These are phyloP conservation scores for Nilaparvata lugens DNA, from an alignment of 1,140 invertebrate genomes.

Conservation along the genomic window DNA sequence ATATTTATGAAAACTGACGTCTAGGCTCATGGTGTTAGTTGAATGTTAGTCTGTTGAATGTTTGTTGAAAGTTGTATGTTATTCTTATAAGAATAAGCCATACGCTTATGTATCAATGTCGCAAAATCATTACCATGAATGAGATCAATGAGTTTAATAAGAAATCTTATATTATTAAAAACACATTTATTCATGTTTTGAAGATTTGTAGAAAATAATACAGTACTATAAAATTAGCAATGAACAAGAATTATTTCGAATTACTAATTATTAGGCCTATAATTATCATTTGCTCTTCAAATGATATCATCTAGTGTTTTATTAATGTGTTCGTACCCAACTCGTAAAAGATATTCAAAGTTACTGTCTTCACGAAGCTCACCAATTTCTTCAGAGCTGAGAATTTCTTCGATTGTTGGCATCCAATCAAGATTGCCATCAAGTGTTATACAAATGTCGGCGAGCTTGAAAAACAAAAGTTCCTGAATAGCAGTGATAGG, in stretches of 20 bases:
- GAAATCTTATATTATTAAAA: too few relatives aligned
- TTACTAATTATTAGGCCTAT: neutral
- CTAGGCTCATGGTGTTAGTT: too few relatives aligned
- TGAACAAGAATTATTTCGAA: neutral
- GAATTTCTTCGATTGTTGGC: neutral
- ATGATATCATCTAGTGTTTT: neutral
- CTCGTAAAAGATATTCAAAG: neutral
- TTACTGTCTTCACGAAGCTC: neutral
- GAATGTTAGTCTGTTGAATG: too few relatives aligned
- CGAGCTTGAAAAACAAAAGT: constrained; percentile 18
- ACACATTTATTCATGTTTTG: too few relatives aligned
- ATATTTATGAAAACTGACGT: too few relatives aligned
- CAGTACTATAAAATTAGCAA: neutral
- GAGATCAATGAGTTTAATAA: too few relatives aligned
- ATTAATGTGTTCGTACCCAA: neutral
- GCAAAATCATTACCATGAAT: too few relatives aligned
- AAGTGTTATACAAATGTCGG: constrained; percentile 14
- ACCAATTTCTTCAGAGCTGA: neutral
- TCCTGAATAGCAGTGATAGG: constrained; percentile 7
- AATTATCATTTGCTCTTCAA: neutral
- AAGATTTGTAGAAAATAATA: too few relatives aligned
- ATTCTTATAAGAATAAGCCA: too few relatives aligned
- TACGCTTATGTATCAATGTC: too few relatives aligned
- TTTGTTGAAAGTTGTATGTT: too few relatives aligned
- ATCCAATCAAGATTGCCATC: neutral